A percentile compares a stretch with the other conserved stretches of the same genome.
These are phyloP conservation scores for Chondrosia reniformis DNA, from an alignment of 37 sponge, comb jelly and placozoan genomes.

Conservation along the genomic window DNA sequence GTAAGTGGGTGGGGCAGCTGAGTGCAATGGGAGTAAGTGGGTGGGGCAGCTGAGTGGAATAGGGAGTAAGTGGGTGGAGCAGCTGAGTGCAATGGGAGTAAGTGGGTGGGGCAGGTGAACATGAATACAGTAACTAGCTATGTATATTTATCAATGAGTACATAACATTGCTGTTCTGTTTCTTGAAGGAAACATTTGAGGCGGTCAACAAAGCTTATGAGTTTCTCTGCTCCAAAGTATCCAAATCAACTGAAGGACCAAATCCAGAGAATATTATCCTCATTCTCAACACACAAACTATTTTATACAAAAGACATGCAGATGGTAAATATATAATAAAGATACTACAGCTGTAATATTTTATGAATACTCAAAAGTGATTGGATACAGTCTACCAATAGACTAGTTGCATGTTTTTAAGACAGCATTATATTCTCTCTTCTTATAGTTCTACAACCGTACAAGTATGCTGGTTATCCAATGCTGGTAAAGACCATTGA, in stretches of 20 bases:
- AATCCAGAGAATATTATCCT: constrained; percentile 87
- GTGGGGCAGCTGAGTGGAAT: too few relatives aligned
- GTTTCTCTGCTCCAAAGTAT: constrained; percentile 91
- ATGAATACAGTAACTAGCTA: too few relatives aligned
- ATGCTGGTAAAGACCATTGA: constrained; percentile 97
- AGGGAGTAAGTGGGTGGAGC: too few relatives aligned
- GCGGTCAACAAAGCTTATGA: constrained; percentile 98
- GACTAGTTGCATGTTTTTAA: too few relatives aligned
- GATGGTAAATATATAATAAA: constrained; percentile 40
- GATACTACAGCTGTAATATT: neutral
- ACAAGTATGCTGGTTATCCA: constrained; percentile 99
- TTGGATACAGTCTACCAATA: too few relatives aligned
- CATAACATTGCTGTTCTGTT: neutral
- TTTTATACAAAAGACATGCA: constrained; percentile 86
- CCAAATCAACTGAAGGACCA: constrained; percentile 74
- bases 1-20: too few relatives aligned
- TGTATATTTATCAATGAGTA: too few relatives aligned
- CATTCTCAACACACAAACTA: constrained; percentile 90
- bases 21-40: too few relatives aligned
- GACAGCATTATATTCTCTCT: neutral
- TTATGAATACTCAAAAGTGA: neutral
- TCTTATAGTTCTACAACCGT: constrained; percentile 69
- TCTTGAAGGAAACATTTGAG: constrained; percentile 80
- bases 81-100: too few relatives aligned
- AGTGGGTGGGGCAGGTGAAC: too few relatives aligned